Evolutionary conservation across 2,797 vertebrate species (phyloP).

Genomic region (Sorex maritimensis): DNA sequence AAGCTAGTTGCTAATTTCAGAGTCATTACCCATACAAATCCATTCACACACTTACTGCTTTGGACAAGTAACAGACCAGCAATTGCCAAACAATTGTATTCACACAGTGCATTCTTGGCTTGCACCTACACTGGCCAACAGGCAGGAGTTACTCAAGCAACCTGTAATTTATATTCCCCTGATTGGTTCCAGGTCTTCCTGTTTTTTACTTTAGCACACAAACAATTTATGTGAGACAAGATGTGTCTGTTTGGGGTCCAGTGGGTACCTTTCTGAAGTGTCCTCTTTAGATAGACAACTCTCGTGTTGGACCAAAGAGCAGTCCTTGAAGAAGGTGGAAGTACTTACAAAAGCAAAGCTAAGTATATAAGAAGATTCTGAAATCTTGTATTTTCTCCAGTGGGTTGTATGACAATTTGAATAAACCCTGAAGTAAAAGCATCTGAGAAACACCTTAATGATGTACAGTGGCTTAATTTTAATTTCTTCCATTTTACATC

Average conservation of each 20-base stretch:
- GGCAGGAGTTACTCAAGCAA: conserved; percentile 58
- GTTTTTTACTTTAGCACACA: conserved; percentile 78
- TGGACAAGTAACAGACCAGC: conserved; percentile 88
- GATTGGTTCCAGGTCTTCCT: conserved; percentile 74
- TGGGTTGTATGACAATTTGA: conserved; percentile 19
- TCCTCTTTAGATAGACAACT: conserved; percentile 21
- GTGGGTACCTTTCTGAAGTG: conserved; percentile 43
- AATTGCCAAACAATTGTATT: conserved; percentile 87
- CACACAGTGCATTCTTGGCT: conserved; percentile 88
- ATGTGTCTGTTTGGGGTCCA: conserved; percentile 52
- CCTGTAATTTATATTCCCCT: conserved; percentile 81
- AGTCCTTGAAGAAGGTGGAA: conserved; percentile 59
- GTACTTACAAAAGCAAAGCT: conserved; percentile 21
- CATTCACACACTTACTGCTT: conserved; percentile 87
- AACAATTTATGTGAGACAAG: conserved; percentile 68
- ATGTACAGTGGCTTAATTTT: conserved; percentile 10
- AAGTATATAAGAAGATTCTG: not conserved
- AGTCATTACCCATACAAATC: conserved; percentile 78
- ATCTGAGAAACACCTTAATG: not conserved
- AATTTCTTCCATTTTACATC: not conserved
- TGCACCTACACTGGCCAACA: conserved; percentile 74
- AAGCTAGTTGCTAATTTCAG: conserved; percentile 86
- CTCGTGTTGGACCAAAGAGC: conserved; percentile 48
- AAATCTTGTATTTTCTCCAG: conserved; percentile 33
- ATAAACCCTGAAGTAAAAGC: conserved; percentile 27